A percentile compares a stretch with the other conserved stretches of the same genome.
Conservation (phyloP, 2,888 invertebrate genomes). For the Oligia fasciuncula region DNA sequence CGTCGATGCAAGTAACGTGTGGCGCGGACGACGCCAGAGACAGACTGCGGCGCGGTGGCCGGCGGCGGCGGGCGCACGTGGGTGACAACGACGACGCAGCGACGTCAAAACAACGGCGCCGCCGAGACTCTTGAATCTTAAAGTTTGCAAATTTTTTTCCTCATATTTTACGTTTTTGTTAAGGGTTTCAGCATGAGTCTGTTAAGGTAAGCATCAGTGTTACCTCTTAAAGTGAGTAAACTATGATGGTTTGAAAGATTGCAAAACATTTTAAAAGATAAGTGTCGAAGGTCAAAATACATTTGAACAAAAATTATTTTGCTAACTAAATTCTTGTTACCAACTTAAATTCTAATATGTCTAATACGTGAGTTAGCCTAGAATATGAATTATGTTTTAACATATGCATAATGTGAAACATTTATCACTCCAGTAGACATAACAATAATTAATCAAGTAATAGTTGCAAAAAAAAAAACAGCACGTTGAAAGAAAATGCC, state of each 20-base stretch:
- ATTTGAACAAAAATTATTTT: not conserved
- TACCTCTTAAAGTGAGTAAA: not conserved
- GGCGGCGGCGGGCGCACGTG: constrained; percentile 78
- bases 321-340: too few relatives aligned
- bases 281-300: not conserved
- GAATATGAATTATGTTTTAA: not conserved
- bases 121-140: constrained; percentile 58
- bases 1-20: constrained; percentile 72
- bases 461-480: not conserved
- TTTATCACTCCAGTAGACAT: not conserved
- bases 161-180: constrained; percentile 21
- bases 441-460: not conserved
- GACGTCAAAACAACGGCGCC: constrained; percentile 77
- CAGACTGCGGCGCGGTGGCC: constrained; percentile 84
- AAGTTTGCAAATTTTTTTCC: constrained; percentile 49
- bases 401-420: not conserved
- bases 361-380: not conserved
- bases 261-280: not conserved
- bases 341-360: not conserved
- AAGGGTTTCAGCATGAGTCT: not conserved
- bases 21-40: constrained; percentile 77
- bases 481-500: not conserved
- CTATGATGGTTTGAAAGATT: not conserved
- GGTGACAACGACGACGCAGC: constrained; percentile 67
- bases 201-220: not conserved